Evolutionary conservation across 2,888 invertebrate genomes (phyloP), one percentile per base, ranked within the genome.

Genomic region (Tineola bisselliella): DNA sequence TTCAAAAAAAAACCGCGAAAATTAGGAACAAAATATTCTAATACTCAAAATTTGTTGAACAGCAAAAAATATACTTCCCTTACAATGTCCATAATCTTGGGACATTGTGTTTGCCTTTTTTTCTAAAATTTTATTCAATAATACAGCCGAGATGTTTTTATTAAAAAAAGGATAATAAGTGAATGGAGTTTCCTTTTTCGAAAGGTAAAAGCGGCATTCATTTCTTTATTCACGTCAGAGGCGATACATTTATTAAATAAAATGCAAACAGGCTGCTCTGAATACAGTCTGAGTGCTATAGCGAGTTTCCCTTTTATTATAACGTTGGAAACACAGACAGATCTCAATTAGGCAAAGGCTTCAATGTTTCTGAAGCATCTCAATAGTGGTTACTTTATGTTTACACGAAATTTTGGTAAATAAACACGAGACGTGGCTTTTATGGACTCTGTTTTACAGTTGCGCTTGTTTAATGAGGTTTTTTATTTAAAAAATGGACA

Each of bases 171-270:
- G 78, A 75, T 80, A 76, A 79, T 77, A 65, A 63, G 64, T 60
- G 63, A 61, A 61, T 58, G 58, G 25, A 63, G 64, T 64, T 69
- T 73, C 69, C 75, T 78, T 79, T 83, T 79, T 44, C 12, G 12
- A 48, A 18, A 81, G 73, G 77, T 77, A 81, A 84, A 84, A 83
- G 76, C 74, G 72, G 78, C 72, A 81, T 84, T 84, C 86, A 86
- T 33, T n/a, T 15, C 52, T 52, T 58, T 33, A 33, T 33, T 11
- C 15, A n/a, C 13, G 56, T 58, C 33, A n/a, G 58, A 58, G 72
- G 64, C 81, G 83, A 83, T 86, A 84, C 86, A 84, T 87, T 87
- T 84, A 84, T 84, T 82, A 84, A 86, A 58, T 58, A 58, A 58
- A 83, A 79, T 77, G 79, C 81, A 77, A 79, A 80, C 60, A 54